phyloP scores from a whole-genome alignment of 2,888 invertebrate genomes.

The Lithophane ornitopus region DNA sequence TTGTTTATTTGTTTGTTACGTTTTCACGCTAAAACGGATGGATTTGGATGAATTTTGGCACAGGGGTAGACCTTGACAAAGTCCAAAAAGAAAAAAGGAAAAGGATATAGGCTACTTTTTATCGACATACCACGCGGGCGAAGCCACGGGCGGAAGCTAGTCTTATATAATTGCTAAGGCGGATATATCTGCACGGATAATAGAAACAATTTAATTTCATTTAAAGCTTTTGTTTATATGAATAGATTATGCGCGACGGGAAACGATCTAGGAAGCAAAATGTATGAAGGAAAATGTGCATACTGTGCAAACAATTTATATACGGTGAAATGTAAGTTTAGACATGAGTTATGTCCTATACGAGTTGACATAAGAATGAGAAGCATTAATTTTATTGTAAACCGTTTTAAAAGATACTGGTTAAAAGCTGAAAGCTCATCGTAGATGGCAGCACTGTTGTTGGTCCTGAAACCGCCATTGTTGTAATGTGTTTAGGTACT shows the following conservation, averaged over 20 bases:
- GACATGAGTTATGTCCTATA: neutral
- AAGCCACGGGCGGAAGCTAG: too few species aligned
- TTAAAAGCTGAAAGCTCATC: neutral
- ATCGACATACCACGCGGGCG: too few species aligned
- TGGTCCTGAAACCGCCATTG: neutral
- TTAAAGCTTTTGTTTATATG: too few species aligned
- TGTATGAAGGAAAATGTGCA: neutral
- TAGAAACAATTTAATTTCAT: too few species aligned
- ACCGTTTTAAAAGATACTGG: neutral
- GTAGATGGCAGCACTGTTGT: conserved; percentile 6
- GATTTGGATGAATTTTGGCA: too few species aligned
- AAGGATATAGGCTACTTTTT: too few species aligned
- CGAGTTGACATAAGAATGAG: neutral
- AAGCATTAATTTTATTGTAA: neutral
- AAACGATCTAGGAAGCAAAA: neutral
- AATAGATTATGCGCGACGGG: neutral
- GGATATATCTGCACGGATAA: too few species aligned
- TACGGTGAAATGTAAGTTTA: neutral
- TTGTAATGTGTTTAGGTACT: neutral
- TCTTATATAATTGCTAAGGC: too few species aligned
- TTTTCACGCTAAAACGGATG: too few species aligned
- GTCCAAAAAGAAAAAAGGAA: too few species aligned
- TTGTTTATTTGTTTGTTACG: too few species aligned
- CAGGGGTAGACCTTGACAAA: too few species aligned
- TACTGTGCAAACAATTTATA: neutral